Evolutionary conservation across 2,888 invertebrate species (phyloP).

Genomic region (Hanleya hanleyi): DNA sequence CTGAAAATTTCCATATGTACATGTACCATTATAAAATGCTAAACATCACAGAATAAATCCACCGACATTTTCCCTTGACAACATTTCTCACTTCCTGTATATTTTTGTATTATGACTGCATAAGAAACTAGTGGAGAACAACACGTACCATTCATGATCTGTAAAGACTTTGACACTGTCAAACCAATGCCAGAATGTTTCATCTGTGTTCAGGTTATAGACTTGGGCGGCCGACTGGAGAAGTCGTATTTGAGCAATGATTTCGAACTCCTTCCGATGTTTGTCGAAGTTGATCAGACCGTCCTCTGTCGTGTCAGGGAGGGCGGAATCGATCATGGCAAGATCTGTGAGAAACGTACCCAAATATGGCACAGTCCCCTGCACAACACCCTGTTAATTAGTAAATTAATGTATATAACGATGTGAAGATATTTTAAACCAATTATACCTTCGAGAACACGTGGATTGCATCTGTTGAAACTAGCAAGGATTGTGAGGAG

Average conservation of each 20-base stretch:
- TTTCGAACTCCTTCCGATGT: slow-evolving; percentile 97
- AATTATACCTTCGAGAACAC: no score
- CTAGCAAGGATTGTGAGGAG: no score
- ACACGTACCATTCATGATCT: slow-evolving; percentile 88
- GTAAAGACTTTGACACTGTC: slow-evolving; percentile 91
- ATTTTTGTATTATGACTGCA: no score
- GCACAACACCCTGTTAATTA: slow-evolving; percentile 67
- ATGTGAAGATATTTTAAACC: no score
- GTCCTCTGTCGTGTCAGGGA: slow-evolving; percentile 73
- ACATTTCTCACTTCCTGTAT: no score
- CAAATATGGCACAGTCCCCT: slow-evolving; percentile 96
- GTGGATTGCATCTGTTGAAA: no score
- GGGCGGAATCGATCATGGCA: slow-evolving; percentile 98
- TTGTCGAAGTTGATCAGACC: slow-evolving; percentile 98
- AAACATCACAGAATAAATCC: no score
- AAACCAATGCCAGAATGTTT: slow-evolving; percentile 96
- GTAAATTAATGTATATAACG: no score
- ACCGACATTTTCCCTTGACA: no score
- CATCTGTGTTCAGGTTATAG: slow-evolving; percentile 89
- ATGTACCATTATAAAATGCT: no score
- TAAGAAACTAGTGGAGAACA: neutral
- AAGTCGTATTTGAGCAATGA: slow-evolving; percentile 95
- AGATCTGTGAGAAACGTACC: slow-evolving; percentile 98
- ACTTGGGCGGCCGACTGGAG: slow-evolving; percentile 97
- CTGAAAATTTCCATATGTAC: no score